Conservation (phyloP, 2,888 invertebrate genomes). For the Conchocele bisecta region DNA sequence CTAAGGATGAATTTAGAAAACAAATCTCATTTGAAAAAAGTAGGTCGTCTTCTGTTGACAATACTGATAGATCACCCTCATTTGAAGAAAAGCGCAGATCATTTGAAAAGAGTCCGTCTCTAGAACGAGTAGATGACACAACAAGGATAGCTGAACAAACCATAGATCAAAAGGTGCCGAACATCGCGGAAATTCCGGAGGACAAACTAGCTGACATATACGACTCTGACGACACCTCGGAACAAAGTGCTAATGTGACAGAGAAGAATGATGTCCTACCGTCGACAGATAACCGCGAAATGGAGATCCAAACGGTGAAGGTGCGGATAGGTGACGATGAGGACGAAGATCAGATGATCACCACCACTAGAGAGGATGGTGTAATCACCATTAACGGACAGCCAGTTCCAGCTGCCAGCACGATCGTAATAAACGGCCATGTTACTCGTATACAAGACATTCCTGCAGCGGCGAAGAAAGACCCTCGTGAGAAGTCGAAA, state of each 20-base stretch:
- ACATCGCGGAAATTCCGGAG: no score
- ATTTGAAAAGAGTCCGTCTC: neutral
- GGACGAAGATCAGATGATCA: conserved; percentile 34
- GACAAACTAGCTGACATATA: neutral
- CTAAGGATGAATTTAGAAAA: conserved; percentile 1
- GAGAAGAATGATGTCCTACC: neutral
- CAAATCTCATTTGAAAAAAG: neutral
- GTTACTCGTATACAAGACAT: conserved; percentile 60
- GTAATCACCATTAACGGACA: conserved; percentile 70
- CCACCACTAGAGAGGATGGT: conserved; percentile 50
- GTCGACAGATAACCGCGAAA: conserved; percentile 37
- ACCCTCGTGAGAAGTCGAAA: conserved; percentile 29
- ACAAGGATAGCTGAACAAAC: no score
- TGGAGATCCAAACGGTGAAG: conserved; percentile 71
- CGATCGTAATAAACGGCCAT: conserved; percentile 73
- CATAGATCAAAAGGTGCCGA: no score
- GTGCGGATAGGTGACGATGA: conserved; percentile 66
- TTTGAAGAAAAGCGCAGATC: conserved; percentile 12
- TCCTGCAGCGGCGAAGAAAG: conserved; percentile 23
- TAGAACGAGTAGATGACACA: neutral
- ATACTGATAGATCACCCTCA: neutral
- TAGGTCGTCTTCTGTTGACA: no score
- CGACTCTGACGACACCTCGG: neutral
- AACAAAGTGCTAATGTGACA: neutral
- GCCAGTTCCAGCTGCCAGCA: conserved; percentile 64